Evolutionary conservation across 1,140 invertebrate species (phyloP).

Genomic region (Ips nitidus): DNA sequence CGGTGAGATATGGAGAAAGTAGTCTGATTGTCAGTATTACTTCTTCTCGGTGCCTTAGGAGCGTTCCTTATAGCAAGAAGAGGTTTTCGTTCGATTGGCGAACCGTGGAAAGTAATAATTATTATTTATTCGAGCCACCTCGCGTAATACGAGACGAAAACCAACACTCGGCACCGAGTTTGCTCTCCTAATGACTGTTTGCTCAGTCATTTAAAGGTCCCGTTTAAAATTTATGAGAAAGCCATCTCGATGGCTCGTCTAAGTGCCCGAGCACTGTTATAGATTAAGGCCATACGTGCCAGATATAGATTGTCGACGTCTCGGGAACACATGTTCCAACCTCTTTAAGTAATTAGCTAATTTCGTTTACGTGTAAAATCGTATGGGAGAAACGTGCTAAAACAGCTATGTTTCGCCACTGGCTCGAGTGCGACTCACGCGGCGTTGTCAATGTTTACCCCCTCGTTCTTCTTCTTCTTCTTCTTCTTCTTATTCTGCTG

Average conservation of each 20-base stretch:
- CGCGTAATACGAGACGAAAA: background rate
- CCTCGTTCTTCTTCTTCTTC: background rate
- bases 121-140: background rate
- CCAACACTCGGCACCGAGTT: slow-evolving; percentile 4
- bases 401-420: slow-evolving; percentile 9
- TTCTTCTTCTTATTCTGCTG: too few species aligned
- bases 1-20: slow-evolving; percentile 35
- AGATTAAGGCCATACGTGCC: slow-evolving; percentile 24
- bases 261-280: slow-evolving; percentile 18
- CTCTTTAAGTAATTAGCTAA: slow-evolving; percentile 18
- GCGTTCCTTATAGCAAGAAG: too few species aligned
- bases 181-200: slow-evolving; percentile 21
- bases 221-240: slow-evolving; percentile 25
- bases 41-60: slow-evolving; percentile 1
- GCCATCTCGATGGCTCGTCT: slow-evolving; percentile 11
- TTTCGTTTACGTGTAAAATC: slow-evolving; percentile 11
- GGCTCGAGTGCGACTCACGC: background rate
- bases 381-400: slow-evolving; percentile 19
- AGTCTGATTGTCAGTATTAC: slow-evolving; percentile 19
- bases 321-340: slow-evolving; percentile 14
- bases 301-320: slow-evolving; percentile 16
- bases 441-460: background rate
- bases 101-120: too few species aligned
- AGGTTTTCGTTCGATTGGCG: too few species aligned
- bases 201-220: slow-evolving; percentile 14